Evolutionary conservation across 2,797 vertebrate species (phyloP), one percentile per base, ranked within the genome.

Genomic region (Sebastolobus alascanus): DNA sequence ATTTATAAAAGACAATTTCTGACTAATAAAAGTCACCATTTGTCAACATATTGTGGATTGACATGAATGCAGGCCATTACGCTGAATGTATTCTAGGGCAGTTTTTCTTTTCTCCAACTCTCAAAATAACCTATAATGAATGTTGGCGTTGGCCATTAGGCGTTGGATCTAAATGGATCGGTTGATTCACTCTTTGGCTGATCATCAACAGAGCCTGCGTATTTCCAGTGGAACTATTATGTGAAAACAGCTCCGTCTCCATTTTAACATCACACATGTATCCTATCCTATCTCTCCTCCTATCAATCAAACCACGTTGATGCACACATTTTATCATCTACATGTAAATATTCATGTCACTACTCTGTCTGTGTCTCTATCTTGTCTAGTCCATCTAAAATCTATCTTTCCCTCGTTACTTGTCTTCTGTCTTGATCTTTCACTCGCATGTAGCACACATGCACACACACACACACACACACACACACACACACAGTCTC

Each of bases 111-210:
- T 54, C 11, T 70, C 22, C 5, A n/a, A 33, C 72, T 79, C 55
- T 75, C 35, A 55, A 79, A 83, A 87, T 35, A 77, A 59, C 38
- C 29, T 56, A 38, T 60, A 83, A 85, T 90, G 50, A 74, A 71
- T 72, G 54, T 11, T 87, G 82, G 80, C 79, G 68, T 33, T 12
- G 18, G 63, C 68, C 82, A 88, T 82, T 68, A 79, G 54, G 55
- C 29, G 16, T 12, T 22, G 40, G 69, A 66, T 58, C 67, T 35
- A 63, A 82, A 82, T 73, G 43, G 38, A 83, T 77, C 29, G 20
- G 59, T 67, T 85, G 71, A 82, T 80, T 86, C 77, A 72, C 33
- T 71, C 10, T 35, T 68, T 88, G 87, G 84, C 77, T 79, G 68
- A 76, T 20, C 46, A 82, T 77, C 79, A 91, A 58, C 14, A 59